phyloP scores from a whole-genome alignment of 2,888 invertebrate genomes.

The Drosophila robusta region DNA sequence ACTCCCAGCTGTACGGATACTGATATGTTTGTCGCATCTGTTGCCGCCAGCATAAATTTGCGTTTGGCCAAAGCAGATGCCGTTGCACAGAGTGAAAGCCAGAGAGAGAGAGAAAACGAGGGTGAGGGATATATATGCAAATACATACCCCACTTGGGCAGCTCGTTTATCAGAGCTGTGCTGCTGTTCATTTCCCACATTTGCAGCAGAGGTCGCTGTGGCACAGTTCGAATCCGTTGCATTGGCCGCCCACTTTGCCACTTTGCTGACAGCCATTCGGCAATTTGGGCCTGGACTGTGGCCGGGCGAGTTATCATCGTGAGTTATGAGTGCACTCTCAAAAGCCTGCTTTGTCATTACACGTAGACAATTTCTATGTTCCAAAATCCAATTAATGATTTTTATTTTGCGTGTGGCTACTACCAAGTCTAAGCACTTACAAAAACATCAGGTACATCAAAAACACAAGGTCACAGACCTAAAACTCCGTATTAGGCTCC shows the following conservation, averaged over 20 bases:
- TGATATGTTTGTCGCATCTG: slow-evolving; percentile 38
- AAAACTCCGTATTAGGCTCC: not conserved
- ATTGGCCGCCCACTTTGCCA: slow-evolving; percentile 7
- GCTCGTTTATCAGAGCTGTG: slow-evolving; percentile 3
- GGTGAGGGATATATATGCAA: not conserved
- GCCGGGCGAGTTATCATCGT: not conserved
- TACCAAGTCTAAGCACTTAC: no score
- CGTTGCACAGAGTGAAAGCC: not conserved
- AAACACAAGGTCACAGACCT: no score
- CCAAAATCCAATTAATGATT: not conserved
- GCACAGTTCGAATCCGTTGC: slow-evolving; percentile 18
- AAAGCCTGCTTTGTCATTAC: not conserved
- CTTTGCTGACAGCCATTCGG: slow-evolving; percentile 3
- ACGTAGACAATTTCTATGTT: not conserved
- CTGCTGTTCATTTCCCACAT: slow-evolving; percentile 19
- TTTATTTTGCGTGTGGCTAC: not conserved
- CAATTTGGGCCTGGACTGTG: slow-evolving; percentile 2
- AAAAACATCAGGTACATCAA: no score
- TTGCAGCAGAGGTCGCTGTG: slow-evolving; percentile 3
- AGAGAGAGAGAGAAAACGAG: not conserved
- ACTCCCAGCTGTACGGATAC: slow-evolving; percentile 5
- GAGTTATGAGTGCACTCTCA: slow-evolving; percentile 3
- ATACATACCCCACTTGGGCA: slow-evolving; percentile 1
- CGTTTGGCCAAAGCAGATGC: slow-evolving; percentile 17
- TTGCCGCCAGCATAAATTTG: slow-evolving; percentile 44